Base-by-base conservation (phyloP, 2,888 invertebrate species). In the Dastarcus helophoroides region DNA sequence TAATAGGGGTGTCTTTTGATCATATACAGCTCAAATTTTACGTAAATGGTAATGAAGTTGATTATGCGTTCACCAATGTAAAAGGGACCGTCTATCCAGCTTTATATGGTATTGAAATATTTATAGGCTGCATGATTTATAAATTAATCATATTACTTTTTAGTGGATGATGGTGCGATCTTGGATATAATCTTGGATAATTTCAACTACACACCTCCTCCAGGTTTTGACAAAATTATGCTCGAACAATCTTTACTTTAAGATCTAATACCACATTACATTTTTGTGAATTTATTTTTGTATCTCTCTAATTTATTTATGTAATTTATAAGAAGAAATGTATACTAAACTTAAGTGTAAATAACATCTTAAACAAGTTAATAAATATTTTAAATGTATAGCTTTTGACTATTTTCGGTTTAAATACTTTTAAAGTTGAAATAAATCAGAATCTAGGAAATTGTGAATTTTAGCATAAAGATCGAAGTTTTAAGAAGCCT, bases 81-180 rank as follows among this genome's bases (percentile, higher is more conserved):
- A 85, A 82, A 54, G 94, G 89, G 39, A 81, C 86, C 2, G 80
- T 90, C 2, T 94, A 79, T 64, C 95, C 95, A 14, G 83, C 85
- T 14, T 71, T 95, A 35, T 94, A 85, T 69, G 93, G 93, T 93
- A 66, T 21, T 25, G 7, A 2, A 29, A 3, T 6, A 15, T 11
- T 3, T 29, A 11, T 8, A 12, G 8, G 13, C 13, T 21, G 5
- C 29, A 22, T 2, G 11, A 9, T 22, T 29, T 9, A 9, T 29
- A 29, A n/a, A 21, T 16, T 9, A 14, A 8, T 14, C n/a, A 10
- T 23, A 10, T 22, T 26, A 33, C 14, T 22, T 76, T 75, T 34
- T 67, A 90, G 95, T 97, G 51, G 95, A 95, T 53, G 93, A 95
- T 58, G 95, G 95, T 43, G 95, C 97, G 14, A 94, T 97, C 46